A percentile compares a stretch with the other conserved stretches of the same genome.
These are phyloP conservation scores for Gobio gobio DNA, from an alignment of 2,113 vertebrate species.

Conservation along the genomic window DNA sequence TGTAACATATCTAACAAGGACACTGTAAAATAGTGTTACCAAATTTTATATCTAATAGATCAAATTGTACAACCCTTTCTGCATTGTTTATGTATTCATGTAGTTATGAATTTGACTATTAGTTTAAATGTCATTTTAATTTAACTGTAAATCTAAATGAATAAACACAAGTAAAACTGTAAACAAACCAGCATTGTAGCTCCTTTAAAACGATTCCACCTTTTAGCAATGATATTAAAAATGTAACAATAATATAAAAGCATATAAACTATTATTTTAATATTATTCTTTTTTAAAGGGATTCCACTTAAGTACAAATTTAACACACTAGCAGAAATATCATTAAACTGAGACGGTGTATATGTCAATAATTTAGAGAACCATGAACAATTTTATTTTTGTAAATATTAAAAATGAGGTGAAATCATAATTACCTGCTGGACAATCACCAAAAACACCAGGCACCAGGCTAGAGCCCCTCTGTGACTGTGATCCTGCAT, in stretches of 20 bases:
- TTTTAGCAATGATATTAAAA: neutral
- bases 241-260: neutral
- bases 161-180: neutral
- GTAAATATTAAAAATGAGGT: neutral
- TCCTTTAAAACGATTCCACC: neutral
- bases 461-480: slow-evolving; percentile 39
- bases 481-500: slow-evolving; percentile 52
- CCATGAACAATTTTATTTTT: neutral
- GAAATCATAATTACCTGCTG: slow-evolving; percentile 57
- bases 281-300: neutral
- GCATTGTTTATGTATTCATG: neutral
- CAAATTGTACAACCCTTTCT: neutral
- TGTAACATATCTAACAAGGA: no score
- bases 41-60: neutral
- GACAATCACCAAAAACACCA: slow-evolving; percentile 48
- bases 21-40: no score
- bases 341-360: neutral
- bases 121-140: neutral
- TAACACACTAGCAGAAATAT: neutral
- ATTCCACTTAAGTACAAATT: neutral
- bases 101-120: neutral
- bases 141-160: neutral
- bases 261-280: neutral
- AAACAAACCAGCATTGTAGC: neutral
- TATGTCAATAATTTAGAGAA: neutral